phyloP scores from a whole-genome alignment of 2,797 vertebrate genomes.

The Taeniopygia guttata region DNA sequence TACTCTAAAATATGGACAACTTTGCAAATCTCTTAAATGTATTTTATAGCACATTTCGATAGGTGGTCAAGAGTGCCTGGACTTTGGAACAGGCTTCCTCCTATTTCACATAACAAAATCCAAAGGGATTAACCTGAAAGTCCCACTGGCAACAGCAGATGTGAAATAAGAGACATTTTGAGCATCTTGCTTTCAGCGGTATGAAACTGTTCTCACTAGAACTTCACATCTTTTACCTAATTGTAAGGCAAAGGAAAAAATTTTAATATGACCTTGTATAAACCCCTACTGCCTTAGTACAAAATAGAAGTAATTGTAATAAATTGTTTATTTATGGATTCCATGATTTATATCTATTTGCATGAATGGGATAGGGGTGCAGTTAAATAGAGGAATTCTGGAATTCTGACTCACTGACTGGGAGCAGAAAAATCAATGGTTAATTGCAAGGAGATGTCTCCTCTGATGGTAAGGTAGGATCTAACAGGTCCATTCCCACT shows the following conservation, averaged over 20 bases:
- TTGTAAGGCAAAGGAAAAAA: not conserved
- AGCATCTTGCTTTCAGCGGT: not conserved
- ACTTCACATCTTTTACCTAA: not conserved
- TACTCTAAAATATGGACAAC: not conserved
- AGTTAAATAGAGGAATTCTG: not conserved
- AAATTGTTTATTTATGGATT: not conserved
- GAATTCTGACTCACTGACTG: not conserved
- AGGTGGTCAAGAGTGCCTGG: not conserved
- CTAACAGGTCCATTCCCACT: not conserved
- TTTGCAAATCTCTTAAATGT: not conserved
- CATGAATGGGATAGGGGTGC: not conserved
- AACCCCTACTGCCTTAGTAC: not conserved
- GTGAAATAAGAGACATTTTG: not conserved
- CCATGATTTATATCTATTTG: not conserved
- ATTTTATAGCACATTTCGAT: not conserved
- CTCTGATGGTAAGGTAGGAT: not conserved
- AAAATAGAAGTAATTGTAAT: not conserved
- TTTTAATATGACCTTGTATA: not conserved
- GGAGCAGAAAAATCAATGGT: not conserved
- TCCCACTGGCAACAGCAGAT: not conserved
- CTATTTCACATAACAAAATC: not conserved
- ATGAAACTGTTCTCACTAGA: not conserved
- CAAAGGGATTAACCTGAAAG: not conserved
- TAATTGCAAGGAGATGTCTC: not conserved
- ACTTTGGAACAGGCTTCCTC: not conserved